Evolutionary conservation across 2,888 invertebrate genomes (phyloP).

Genomic region (Drosophila recens): DNA sequence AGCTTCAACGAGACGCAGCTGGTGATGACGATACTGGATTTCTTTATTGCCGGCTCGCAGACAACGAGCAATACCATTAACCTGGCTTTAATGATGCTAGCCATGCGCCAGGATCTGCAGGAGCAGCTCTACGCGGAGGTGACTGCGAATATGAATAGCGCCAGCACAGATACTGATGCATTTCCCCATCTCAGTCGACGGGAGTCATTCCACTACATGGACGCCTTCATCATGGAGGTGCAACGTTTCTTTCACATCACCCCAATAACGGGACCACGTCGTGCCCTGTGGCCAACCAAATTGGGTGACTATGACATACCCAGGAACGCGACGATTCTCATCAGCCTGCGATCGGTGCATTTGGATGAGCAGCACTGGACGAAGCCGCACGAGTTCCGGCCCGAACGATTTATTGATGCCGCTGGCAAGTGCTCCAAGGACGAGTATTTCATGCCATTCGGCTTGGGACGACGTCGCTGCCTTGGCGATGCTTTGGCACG

Average conservation of each 20-base stretch:
- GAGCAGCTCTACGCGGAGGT: constrained; percentile 87
- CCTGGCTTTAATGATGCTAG: constrained; percentile 88
- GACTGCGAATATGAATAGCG: constrained; percentile 81
- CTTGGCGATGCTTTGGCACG: constrained; percentile 88
- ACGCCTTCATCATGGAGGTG: constrained; percentile 87
- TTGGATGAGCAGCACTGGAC: constrained; percentile 87
- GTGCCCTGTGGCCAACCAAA: constrained; percentile 86
- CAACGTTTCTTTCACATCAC: constrained; percentile 87
- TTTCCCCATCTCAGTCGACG: constrained; percentile 82
- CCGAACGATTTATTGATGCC: constrained; percentile 88
- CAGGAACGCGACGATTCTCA: constrained; percentile 86
- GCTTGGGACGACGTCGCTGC: constrained; percentile 88
- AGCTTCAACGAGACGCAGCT: constrained; percentile 88
- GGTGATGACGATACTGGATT: constrained; percentile 88
- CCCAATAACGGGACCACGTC: constrained; percentile 87
- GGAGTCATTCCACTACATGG: constrained; percentile 86
- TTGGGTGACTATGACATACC: constrained; percentile 87
- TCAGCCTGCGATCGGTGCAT: constrained; percentile 87
- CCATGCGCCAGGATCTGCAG: constrained; percentile 87
- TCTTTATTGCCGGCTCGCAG: constrained; percentile 89
- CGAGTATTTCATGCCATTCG: constrained; percentile 84
- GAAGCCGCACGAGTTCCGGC: constrained; percentile 88
- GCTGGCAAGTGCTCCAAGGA: constrained; percentile 76
- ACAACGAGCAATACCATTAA: constrained; percentile 89
- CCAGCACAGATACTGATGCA: constrained; percentile 34